Percentiles rank a stretch among this genome's conserved stretches.
Conservation (phyloP, 1,140 invertebrate species). For the Saccostrea echinata region DNA sequence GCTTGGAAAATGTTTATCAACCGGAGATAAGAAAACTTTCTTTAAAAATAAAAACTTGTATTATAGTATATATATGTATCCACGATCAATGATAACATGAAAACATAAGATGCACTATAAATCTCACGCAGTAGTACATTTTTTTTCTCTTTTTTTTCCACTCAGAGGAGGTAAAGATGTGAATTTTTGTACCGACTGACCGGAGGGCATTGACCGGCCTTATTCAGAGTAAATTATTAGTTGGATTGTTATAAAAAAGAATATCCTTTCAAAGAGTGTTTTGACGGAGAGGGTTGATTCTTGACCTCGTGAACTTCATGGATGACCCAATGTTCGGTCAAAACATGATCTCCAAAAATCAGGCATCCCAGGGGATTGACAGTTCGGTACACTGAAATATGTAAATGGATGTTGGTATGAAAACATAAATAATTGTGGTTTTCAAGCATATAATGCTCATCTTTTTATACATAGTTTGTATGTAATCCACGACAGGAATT, state of each 20-base stretch:
- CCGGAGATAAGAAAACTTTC: too few species aligned
- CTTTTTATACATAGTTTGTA: too few species aligned
- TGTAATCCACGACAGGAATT: not conserved
- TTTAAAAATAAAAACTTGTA: too few species aligned
- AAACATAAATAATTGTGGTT: conserved; percentile 1
- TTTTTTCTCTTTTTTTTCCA: not conserved
- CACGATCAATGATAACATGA: too few species aligned
- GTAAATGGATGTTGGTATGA: not conserved
- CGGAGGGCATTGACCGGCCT: not conserved
- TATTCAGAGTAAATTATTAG: not conserved
- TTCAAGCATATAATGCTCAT: not conserved
- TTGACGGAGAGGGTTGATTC: not conserved
- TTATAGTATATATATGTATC: too few species aligned
- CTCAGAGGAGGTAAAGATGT: not conserved
- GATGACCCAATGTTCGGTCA: conserved; percentile 4
- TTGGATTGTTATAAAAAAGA: not conserved
- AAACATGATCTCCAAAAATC: not conserved
- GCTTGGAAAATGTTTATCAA: too few species aligned
- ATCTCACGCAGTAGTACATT: too few species aligned
- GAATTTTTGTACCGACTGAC: not conserved
- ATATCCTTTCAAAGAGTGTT: not conserved
- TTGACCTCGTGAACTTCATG: conserved; percentile 20
- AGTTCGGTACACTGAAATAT: not conserved
- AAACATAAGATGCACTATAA: too few species aligned
- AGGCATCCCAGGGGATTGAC: not conserved